These are phyloP conservation scores for Gavialis gangeticus DNA, from an alignment of 2,113 vertebrate species.

Conservation along the genomic window DNA sequence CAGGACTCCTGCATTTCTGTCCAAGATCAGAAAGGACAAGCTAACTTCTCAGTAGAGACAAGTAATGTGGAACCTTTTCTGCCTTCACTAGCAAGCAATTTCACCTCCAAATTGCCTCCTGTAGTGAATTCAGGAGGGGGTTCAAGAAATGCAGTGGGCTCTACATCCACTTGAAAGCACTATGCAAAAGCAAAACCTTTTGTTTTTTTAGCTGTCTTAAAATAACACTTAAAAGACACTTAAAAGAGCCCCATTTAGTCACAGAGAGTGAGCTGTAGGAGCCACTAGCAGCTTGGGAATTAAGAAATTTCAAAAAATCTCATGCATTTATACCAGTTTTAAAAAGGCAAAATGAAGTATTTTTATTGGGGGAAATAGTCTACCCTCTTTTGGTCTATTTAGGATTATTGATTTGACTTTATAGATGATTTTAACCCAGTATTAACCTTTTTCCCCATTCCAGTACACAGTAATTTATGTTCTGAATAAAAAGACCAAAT, in stretches of 20 bases:
- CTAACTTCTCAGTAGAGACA: background rate
- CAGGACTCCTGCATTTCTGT: background rate
- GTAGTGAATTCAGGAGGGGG: too few species aligned
- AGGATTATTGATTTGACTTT: background rate
- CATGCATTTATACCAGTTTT: background rate
- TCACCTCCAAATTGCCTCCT: too few species aligned
- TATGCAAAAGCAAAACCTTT: background rate
- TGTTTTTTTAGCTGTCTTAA: too few species aligned
- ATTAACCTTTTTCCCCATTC: background rate
- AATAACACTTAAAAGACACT: too few species aligned
- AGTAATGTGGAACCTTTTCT: background rate
- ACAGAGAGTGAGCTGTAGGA: background rate
- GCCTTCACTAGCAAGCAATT: background rate
- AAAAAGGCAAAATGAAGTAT: background rate
- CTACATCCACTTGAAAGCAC: background rate
- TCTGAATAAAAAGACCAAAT: background rate
- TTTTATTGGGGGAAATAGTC: background rate
- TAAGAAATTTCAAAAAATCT: slow-evolving; percentile 8
- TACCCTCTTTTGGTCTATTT: background rate
- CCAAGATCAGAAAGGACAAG: slow-evolving; percentile 33
- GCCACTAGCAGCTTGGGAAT: background rate
- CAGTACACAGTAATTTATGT: background rate
- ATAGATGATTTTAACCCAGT: background rate
- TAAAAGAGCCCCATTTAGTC: background rate
- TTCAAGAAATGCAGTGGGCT: background rate